Conservation (phyloP, 1,140 invertebrate species). For the Rhynchophorus ferrugineus region DNA sequence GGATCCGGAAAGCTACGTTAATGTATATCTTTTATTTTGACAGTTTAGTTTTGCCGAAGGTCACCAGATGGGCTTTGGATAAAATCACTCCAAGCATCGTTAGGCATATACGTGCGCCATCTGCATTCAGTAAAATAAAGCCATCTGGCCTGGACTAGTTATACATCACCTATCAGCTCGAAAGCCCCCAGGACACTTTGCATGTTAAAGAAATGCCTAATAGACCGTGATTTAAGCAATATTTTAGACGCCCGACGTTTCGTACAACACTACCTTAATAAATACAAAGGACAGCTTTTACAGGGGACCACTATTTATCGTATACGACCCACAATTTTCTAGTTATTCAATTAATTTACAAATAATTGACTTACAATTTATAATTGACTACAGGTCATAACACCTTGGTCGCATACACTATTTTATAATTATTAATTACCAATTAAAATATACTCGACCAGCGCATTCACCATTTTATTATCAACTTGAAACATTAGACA, state of each 20-base stretch:
- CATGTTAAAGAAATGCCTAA: neutral
- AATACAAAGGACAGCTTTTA: no score
- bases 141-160: constrained; percentile 1
- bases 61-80: constrained; percentile 20
- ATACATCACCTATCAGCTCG: constrained; percentile 13
- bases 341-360: no score
- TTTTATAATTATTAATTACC: no score
- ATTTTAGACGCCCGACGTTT: neutral
- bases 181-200: neutral
- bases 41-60: constrained; percentile 14
- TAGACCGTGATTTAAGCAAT: neutral
- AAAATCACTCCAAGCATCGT: constrained; percentile 17
- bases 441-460: no score
- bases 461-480: no score
- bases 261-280: no score
- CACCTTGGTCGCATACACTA: no score
- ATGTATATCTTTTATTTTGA: constrained; percentile 22
- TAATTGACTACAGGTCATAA: no score
- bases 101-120: constrained; percentile 18
- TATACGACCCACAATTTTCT: no score
- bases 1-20: constrained; percentile 14
- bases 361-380: no score
- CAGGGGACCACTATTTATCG: no score
- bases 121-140: constrained; percentile 17
- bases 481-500: no score